Evolutionary conservation across 2,113 vertebrate genomes (phyloP), one percentile per base, ranked within the genome.

Genomic region (Corythornis cristatus): DNA sequence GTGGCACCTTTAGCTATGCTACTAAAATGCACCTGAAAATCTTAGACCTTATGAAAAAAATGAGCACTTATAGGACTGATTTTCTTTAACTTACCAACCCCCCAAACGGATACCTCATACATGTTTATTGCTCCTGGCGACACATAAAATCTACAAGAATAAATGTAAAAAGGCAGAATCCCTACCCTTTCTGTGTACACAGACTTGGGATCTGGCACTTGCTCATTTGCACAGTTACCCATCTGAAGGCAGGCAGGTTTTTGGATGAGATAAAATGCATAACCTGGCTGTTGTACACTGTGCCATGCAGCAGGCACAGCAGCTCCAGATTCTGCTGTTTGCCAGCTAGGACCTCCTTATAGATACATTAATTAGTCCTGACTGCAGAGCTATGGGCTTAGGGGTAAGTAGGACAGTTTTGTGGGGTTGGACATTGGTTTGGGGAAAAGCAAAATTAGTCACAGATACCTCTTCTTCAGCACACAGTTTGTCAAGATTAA

Each of bases 211-310:
- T 56, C 77, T 87, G 78, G 40, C 74, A 85, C 53, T 13, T 73
- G 21, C 66, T 85, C 37, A 22, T 92, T 89, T 86, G 29, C 86
- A 76, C 31, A 26, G n/a, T 22, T 56, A 82, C 89, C 48, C 82
- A n/a, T 73, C 62, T 53, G 62, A 91, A 81, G 71, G 45, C 71
- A 73, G 84, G 79, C 70, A 85, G 70, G 29, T 25, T 93, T 95
- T 85, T 61, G 71, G 54, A 88, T 8, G 33, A 53, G 67, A 74
- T 61, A 35, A 87, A 82, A 76, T 14, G 3, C 89, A 79, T 57
- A 87, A 66, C 45, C 84, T 87, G 93, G 71, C 62, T 73, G 20
- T 50, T 68, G 45, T 45, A 8, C 48, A 16, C 77, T 57, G 5
- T 65, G 45, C 42, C 26, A 18, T 2, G 4, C 43, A 88, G 54